A percentile compares a stretch with the other conserved stretches of the same genome.
phyloP scores from a whole-genome alignment of 2,113 vertebrate genomes.

The Ailurus styani region DNA sequence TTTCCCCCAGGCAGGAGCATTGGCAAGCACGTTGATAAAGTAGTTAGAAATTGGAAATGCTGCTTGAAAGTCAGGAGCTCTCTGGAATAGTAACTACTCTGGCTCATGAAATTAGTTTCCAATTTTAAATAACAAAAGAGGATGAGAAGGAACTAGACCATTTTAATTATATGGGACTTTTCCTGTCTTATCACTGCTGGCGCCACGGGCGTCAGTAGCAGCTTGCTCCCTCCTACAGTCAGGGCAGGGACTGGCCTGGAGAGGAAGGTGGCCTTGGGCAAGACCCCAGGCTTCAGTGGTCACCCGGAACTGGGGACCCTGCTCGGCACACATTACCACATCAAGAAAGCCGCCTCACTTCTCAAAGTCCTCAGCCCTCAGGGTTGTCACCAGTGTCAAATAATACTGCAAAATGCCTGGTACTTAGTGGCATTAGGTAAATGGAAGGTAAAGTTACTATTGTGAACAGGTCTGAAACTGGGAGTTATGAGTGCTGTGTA shows the following conservation, averaged over 20 bases:
- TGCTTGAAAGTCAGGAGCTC: neutral
- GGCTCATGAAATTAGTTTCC: neutral
- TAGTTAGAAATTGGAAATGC: neutral
- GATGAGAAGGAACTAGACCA: neutral
- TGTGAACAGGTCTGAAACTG: accelerated
- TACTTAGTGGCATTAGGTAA: accelerated
- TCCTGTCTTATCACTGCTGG: neutral
- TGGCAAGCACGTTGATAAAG: neutral
- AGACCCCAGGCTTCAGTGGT: neutral
- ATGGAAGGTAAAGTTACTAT: accelerated
- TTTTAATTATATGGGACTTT: neutral
- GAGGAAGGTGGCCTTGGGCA: neutral
- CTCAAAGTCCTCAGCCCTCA: neutral
- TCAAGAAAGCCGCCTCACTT: neutral
- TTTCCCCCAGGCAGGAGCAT: neutral
- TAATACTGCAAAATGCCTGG: neutral
- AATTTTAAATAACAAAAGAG: neutral
- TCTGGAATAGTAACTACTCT: neutral
- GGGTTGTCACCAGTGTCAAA: neutral
- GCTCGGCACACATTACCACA: neutral
- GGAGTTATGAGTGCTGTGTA: neutral
- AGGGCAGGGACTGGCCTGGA: neutral
- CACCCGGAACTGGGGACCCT: neutral
- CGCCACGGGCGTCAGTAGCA: neutral
- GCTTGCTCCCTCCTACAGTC: neutral